These are phyloP conservation scores for Rhyacophila evoluta DNA, from an alignment of 2,888 invertebrate genomes.

Conservation along the genomic window DNA sequence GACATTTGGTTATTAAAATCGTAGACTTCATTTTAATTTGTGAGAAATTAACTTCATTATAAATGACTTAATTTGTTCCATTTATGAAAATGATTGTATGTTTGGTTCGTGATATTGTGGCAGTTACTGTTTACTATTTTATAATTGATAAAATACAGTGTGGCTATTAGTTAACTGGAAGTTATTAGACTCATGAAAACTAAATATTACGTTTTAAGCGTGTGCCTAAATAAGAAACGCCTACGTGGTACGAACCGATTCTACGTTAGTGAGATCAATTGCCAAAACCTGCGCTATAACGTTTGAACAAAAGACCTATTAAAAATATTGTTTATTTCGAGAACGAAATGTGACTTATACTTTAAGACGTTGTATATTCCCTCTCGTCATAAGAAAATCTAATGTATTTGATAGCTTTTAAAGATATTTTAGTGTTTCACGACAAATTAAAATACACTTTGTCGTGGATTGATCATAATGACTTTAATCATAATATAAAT, in stretches of 20 bases:
- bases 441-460: too few species aligned
- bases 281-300: too few species aligned
- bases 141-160: conserved; percentile 1
- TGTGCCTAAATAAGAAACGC: conserved; percentile 8
- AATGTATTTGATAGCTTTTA: too few species aligned
- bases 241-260: background rate
- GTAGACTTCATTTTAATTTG: background rate
- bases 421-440: too few species aligned
- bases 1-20: background rate
- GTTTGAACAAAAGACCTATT: too few species aligned
- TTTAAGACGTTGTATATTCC: too few species aligned
- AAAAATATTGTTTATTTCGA: too few species aligned
- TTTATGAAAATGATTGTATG: background rate
- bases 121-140: background rate
- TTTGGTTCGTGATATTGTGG: background rate
- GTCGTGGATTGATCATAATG: too few species aligned
- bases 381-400: too few species aligned
- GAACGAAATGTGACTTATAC: too few species aligned
- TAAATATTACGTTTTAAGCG: conserved; percentile 9
- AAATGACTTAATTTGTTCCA: background rate
- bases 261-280: background rate
- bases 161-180: background rate
- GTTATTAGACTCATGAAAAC: background rate
- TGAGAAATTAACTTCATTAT: background rate
- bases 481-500: too few species aligned